A percentile compares a stretch with the other conserved stretches of the same genome.
These are phyloP conservation scores for Tautogolabrus adspersus DNA, from an alignment of 2,113 vertebrate genomes.

Conservation along the genomic window DNA sequence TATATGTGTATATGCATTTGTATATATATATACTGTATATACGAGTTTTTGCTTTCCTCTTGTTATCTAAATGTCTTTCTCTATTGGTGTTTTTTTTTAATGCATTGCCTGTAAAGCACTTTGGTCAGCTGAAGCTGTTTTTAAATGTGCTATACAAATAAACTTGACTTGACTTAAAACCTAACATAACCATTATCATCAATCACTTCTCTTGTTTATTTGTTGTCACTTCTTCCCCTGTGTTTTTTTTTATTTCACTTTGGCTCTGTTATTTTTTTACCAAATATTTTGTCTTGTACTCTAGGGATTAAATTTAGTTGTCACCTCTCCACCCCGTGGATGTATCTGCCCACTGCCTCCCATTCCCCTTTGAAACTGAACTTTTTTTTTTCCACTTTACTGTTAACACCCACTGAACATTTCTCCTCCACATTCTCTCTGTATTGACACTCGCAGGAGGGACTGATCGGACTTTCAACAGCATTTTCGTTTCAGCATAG, in stretches of 20 bases:
- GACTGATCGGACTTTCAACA: slow-evolving; percentile 39
- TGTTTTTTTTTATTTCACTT: background rate
- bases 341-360: slow-evolving; percentile 45
- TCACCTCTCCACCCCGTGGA: slow-evolving; percentile 17
- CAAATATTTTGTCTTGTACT: background rate
- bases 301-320: slow-evolving; percentile 3
- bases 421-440: slow-evolving; percentile 51
- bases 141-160: too few species aligned
- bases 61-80: too few species aligned
- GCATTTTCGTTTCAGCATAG: slow-evolving; percentile 45
- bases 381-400: slow-evolving; percentile 27
- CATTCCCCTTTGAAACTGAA: slow-evolving; percentile 41
- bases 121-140: too few species aligned
- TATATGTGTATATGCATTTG: too few species aligned
- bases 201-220: slow-evolving; percentile 6
- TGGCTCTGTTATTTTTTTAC: background rate
- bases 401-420: slow-evolving; percentile 61
- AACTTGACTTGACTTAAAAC: too few species aligned
- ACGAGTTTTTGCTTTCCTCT: too few species aligned
- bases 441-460: slow-evolving; percentile 47
- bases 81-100: too few species aligned
- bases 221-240: too few species aligned
- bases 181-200: slow-evolving; percentile 12
- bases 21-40: too few species aligned
- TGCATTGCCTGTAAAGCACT: too few species aligned